Base-by-base conservation (phyloP, 2,113 vertebrate genomes). In the Istiophorus platypterus region DNA sequence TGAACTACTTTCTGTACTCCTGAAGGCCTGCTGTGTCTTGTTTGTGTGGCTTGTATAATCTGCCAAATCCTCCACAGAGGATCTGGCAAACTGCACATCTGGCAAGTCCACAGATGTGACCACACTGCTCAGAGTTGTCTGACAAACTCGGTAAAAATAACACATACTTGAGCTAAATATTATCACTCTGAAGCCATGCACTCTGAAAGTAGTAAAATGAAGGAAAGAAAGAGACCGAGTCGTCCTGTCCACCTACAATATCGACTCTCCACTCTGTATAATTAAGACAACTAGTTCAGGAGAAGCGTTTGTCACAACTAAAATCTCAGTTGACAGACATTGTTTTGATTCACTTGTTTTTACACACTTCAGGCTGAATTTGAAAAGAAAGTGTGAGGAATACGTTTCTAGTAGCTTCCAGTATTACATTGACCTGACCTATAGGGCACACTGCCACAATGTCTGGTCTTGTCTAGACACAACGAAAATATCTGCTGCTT, bases 391-490 rank as follows among this genome's bases (percentile, higher is more conserved):
- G 31, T 13, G 51, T 31, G n/a, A 81, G 26, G 22, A 71, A 12
- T 2, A 69, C 12, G 51, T 81, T 88, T 79, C 52, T 45, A 51
- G 71, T 59, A 59, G 77, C 74, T 75, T 66, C 65, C 83, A 81
- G 52, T 59, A 63, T 67, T 81, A 71, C 68, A 81, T 63, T 67
- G 85, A 77, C 78, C 76, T 82, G 81, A 86, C 85, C 82, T 59
- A 79, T 5, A 81, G 54, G 82, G 82, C 75, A 37, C 62, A 59
- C 67, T 85, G 75, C 70, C 82, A 78, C 72, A 85, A 90, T 26
- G 88, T 89, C 91, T 92, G 85, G 85, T 84, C 89, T 86, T 69
- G 92, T 90, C 91, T 91, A 89, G 92, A 92, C 89, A 69, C 88
- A 90, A 92, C 74, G 5, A 92, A 93, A 93, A 92, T 93, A 90